Conservation (phyloP, 2,888 invertebrate species). For the Dynastes hyllus region DNA sequence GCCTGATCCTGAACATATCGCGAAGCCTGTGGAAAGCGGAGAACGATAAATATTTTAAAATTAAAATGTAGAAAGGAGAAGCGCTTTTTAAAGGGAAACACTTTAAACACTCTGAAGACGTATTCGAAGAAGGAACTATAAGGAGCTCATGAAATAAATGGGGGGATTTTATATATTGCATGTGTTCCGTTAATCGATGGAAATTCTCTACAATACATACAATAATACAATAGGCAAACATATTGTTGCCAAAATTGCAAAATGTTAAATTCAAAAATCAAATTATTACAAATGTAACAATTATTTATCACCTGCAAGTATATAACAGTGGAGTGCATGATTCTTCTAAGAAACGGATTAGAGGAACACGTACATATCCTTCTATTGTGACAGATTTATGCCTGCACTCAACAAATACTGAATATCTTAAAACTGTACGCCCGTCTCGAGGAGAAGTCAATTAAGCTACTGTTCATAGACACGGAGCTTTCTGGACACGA, state of each 20-base stretch:
- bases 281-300: too few relatives aligned
- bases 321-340: not conserved
- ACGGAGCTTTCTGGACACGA: conserved; percentile 13
- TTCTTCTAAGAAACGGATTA: not conserved
- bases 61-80: conserved; percentile 3
- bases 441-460: conserved; percentile 23
- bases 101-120: not conserved
- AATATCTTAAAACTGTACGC: conserved; percentile 18
- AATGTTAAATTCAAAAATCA: too few relatives aligned
- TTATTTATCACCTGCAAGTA: too few relatives aligned
- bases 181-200: too few relatives aligned
- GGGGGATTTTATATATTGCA: too few relatives aligned
- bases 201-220: too few relatives aligned
- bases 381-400: conserved; percentile 13
- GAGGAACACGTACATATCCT: not conserved
- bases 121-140: not conserved
- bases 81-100: not conserved
- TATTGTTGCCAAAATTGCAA: too few relatives aligned
- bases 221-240: too few relatives aligned
- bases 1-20: conserved; percentile 36
- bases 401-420: conserved; percentile 12
- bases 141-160: not conserved
- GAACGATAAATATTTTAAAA: conserved; percentile 22
- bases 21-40: conserved; percentile 34
- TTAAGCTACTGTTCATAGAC: conserved; percentile 47